Base-by-base conservation (phyloP, 2,888 invertebrate species). In the Eupelmus urozonus region DNA sequence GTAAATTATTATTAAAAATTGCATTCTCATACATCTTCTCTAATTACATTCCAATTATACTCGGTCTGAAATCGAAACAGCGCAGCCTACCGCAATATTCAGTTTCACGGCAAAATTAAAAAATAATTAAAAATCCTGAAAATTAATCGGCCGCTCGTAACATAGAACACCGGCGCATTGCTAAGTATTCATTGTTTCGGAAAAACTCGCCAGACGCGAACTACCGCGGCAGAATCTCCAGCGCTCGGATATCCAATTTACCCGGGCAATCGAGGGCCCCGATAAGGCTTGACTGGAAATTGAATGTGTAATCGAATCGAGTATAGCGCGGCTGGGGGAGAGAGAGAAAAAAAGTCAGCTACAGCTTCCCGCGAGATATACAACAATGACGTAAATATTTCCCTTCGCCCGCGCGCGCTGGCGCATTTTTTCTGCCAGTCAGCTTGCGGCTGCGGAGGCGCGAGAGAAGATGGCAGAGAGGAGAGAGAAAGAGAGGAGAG, bases 221-320 rank as follows among this genome's bases (percentile, higher is more conserved):
- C 5, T 53, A 16, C 18, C 40, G 67, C 51, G 20, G 11, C 51
- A 34, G 27, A 53, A 16, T 11, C 16, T 9, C 34, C 25, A 27
- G 16, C 27, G 23, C 16, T 16, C 25, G 57, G 49, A 65, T 45
- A 65, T 57, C 42, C 67, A 62, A 76, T 76, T 69, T 51, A 62
- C 4, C 13, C 27, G 45, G 45, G 13, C 60, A 72, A 76, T 67
- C 74, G 53, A 66, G 53, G 59, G 13, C 34, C 49, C 34, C 65
- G 76, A 82, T 82, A 82, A 79, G 63, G 60, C 78, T 69, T 70
- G 65, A 71, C 82, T 67, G 51, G 59, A 82, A 84, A 86, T 86
- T 85, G 85, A 86, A 87, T 83, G 82, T 82, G 82, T 86, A 86
- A 87, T 87, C 84, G 85, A 85, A 87, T 86, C 82, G 83, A 11